Base-by-base conservation (phyloP, 1,140 invertebrate species). In the Drosophila melanica region DNA sequence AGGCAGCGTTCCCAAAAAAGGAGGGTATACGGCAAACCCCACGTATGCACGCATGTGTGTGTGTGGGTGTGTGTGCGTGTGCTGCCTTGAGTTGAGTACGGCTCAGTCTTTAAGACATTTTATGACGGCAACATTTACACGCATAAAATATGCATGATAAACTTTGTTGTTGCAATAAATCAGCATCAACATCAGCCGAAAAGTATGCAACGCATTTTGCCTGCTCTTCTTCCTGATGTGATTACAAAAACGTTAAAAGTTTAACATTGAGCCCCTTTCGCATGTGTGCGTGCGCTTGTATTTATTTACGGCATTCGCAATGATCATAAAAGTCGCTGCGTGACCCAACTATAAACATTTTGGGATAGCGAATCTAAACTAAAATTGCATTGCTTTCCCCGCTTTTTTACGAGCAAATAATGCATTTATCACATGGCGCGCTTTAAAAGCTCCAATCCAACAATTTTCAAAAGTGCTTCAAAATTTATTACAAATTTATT, bases 131-230 rank as follows among this genome's bases (percentile, higher is more conserved):
- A 90, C 89, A 90, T 90, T 90, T 90, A 90, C 87, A 78, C 89
- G 77, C 89, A 90, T 90, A 81, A 90, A 90, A 87, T 90, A 90
- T 90, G 87, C 87, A 90, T 90, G 87, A 90, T 90, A 89, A 90
- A 90, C 79, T 87, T 90, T 84, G 79, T 90, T 84, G 79, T 77
- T 82, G 79, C 87, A 90, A 90, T 90, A 90, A 90, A 90, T 87
- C 81, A 86, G 75, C 76, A 73, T 64, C 60, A 62, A 47, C 54
- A 44, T 16, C 47, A 67, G 65, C 70, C 58, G 20, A 71, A 81
- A 85, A 75, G 66, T 72, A 65, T 86, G 85, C 84, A 87, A 53
- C 63, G 58, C 59, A 30, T 71, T 74, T 70, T 48, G 45, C 62
- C 20, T 35, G 55, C 45, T 41, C 59, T 4, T 30, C 39, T 41